Conservation (phyloP, 2,888 invertebrate genomes). For the Drosophila pegasa region DNA sequence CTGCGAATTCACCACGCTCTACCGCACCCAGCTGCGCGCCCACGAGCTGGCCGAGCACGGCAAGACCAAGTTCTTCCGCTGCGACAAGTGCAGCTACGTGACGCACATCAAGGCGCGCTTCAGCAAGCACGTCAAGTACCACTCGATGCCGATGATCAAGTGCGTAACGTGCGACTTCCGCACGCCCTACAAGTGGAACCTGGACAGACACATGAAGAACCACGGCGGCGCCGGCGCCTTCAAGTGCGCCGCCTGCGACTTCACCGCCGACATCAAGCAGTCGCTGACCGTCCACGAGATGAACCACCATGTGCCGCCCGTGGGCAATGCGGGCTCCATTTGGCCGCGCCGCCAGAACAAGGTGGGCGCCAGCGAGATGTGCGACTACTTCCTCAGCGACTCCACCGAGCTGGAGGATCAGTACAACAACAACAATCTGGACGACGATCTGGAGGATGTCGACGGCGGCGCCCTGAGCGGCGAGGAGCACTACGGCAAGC, state of each 20-base stretch:
- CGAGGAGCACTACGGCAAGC: constrained; percentile 76
- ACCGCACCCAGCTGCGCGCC: constrained; percentile 87
- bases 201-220: constrained; percentile 96
- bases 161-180: constrained; percentile 97
- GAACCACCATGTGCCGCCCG: constrained; percentile 94
- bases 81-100: constrained; percentile 95
- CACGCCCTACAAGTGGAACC: constrained; percentile 96
- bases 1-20: constrained; percentile 89
- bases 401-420: constrained; percentile 83
- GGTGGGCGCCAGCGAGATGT: constrained; percentile 88
- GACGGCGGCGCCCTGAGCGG: constrained; percentile 61
- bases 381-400: constrained; percentile 83
- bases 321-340: constrained; percentile 87
- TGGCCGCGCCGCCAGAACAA: constrained; percentile 89
- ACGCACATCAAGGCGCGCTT: constrained; percentile 95
- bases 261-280: constrained; percentile 96
- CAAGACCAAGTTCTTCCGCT: constrained; percentile 92
- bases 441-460: constrained; percentile 80
- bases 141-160: constrained; percentile 97
- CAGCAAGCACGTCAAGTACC: constrained; percentile 96
- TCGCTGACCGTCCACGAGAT: constrained; percentile 96
- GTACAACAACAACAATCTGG: constrained; percentile 83
- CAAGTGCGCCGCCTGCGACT: constrained; percentile 94
- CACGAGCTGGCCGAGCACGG: constrained; percentile 92
- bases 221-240: constrained; percentile 94